These are phyloP conservation scores for Grapholita molesta DNA, from an alignment of 1,140 invertebrate species.

Conservation along the genomic window DNA sequence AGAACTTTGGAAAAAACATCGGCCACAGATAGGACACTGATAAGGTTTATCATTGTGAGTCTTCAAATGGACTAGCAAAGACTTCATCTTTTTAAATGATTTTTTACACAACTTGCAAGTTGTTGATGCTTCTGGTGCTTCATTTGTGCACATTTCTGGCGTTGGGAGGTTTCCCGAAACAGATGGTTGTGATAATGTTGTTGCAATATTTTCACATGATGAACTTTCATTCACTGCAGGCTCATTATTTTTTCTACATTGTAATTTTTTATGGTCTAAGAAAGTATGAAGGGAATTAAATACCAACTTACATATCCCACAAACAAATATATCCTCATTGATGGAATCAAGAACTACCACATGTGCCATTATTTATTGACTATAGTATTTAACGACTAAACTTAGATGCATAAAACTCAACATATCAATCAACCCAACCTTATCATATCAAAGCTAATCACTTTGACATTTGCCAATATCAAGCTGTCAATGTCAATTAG, in stretches of 20 bases:
- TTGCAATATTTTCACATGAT: background rate
- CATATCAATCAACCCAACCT: no score
- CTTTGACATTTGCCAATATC: no score
- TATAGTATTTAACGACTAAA: no score
- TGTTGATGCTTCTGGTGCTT: conserved; percentile 22
- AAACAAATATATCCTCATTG: conserved; percentile 80
- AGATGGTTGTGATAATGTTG: background rate
- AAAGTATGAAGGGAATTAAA: conserved; percentile 77
- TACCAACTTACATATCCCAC: conserved; percentile 81
- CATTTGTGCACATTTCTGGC: conserved; percentile 3
- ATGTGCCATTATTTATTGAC: conserved; percentile 27
- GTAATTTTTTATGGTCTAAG: conserved; percentile 77
- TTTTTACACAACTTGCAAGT: conserved; percentile 40
- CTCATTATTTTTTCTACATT: conserved; percentile 20
- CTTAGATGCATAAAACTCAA: no score
- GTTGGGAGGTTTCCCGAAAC: background rate
- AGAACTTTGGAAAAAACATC: conserved; percentile 53
- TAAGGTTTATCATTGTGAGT: conserved; percentile 43
- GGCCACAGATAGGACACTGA: conserved; percentile 51
- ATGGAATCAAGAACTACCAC: conserved; percentile 33
- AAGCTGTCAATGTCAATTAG: background rate
- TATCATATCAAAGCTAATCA: no score
- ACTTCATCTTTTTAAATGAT: conserved; percentile 39
- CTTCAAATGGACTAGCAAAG: conserved; percentile 36
- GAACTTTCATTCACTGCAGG: background rate